Conservation (phyloP, 2,797 vertebrate species). For the Pachyuromys duprasi region DNA sequence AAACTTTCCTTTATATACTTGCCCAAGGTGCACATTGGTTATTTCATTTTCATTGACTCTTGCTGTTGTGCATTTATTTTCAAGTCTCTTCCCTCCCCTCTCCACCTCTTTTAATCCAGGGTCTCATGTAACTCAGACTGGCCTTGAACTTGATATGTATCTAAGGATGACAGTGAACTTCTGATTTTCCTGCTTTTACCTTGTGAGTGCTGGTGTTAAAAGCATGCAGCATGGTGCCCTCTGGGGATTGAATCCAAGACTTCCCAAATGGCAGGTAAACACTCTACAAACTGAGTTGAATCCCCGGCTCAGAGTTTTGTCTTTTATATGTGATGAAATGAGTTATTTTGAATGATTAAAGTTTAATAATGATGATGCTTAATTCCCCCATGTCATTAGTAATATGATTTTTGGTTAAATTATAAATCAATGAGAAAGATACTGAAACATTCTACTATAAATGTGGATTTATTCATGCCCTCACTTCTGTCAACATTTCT, state of each 20-base stretch:
- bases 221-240: not conserved
- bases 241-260: not conserved
- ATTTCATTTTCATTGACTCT: not conserved
- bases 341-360: not conserved
- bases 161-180: not conserved
- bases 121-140: not conserved
- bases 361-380: not conserved
- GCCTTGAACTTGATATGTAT: not conserved
- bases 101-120: too few species aligned
- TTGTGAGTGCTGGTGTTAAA: not conserved
- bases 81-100: not conserved
- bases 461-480: not conserved
- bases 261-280: not conserved
- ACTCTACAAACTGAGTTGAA: not conserved
- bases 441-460: not conserved
- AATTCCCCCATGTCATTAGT: not conserved
- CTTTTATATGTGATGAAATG: not conserved
- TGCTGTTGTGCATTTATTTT: not conserved
- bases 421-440: not conserved
- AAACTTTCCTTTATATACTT: not conserved
- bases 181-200: not conserved
- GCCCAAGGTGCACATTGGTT: not conserved
- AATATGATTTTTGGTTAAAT: slow-evolving; percentile 18
- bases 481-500: not conserved
- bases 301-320: not conserved